A percentile compares a stretch with the other conserved stretches of the same genome.
These are phyloP conservation scores for Drosophila mulleri DNA, from an alignment of 2,888 invertebrate species.

Conservation along the genomic window DNA sequence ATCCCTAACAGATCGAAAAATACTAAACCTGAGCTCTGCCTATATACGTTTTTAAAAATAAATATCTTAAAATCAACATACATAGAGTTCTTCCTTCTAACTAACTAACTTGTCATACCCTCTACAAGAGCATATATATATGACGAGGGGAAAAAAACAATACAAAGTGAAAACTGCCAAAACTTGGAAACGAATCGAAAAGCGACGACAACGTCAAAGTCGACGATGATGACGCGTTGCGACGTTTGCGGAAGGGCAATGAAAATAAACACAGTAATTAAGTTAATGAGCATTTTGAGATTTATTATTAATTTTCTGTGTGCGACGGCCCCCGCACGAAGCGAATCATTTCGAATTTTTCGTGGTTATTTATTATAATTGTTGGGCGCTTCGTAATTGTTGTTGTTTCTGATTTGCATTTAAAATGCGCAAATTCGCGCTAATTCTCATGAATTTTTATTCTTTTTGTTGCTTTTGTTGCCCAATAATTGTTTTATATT, in stretches of 20 bases:
- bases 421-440: constrained; percentile 67
- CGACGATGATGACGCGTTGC: constrained; percentile 20
- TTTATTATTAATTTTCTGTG: constrained; percentile 80
- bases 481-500: constrained; percentile 33
- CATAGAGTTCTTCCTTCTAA: neutral
- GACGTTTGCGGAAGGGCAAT: constrained; percentile 73
- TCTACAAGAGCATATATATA: neutral
- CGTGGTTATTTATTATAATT: constrained; percentile 75
- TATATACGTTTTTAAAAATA: neutral
- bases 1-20: no score
- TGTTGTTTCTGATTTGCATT: constrained; percentile 66
- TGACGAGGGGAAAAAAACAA: neutral
- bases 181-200: constrained; percentile 36
- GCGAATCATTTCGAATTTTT: constrained; percentile 64
- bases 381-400: constrained; percentile 47
- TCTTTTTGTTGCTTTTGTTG: constrained; percentile 1
- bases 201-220: constrained; percentile 23
- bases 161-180: constrained; percentile 22
- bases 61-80: neutral
- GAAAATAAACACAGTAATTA: constrained; percentile 83
- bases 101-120: neutral
- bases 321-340: constrained; percentile 14
- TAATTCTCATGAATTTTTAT: constrained; percentile 52
- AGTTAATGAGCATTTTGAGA: constrained; percentile 83
- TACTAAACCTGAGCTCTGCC: no score